These are phyloP conservation scores for Ivindomyrus marchei DNA, from an alignment of 2,113 vertebrate species.

Conservation along the genomic window DNA sequence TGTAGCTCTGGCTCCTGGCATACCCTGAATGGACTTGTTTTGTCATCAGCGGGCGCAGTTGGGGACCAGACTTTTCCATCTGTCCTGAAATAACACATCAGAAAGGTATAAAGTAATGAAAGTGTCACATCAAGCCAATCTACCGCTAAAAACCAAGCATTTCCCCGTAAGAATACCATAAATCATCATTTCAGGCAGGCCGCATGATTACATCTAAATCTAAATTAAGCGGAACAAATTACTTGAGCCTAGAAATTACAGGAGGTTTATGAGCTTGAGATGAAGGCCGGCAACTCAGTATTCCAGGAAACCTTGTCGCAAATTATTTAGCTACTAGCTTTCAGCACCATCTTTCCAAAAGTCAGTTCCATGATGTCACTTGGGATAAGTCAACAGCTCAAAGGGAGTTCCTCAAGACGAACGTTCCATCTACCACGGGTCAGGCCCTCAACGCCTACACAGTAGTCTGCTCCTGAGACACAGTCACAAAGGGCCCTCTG, in stretches of 20 bases:
- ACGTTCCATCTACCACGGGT: slow-evolving; percentile 9
- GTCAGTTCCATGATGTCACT: slow-evolving; percentile 29
- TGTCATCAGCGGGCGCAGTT: slow-evolving; percentile 69
- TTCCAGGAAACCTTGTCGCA: not conserved
- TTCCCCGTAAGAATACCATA: not conserved
- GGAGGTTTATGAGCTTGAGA: not conserved
- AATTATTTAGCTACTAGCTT: not conserved
- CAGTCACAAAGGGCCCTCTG: slow-evolving; percentile 22
- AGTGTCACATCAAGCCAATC: not conserved
- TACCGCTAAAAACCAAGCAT: not conserved
- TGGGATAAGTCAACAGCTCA: slow-evolving; percentile 11
- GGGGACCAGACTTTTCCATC: slow-evolving; percentile 75
- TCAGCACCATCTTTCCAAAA: slow-evolving; percentile 30
- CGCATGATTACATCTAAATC: not conserved
- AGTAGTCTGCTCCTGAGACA: not conserved
- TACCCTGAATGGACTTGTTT: slow-evolving; percentile 72
- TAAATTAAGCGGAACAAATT: not conserved
- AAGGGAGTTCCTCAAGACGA: slow-evolving; percentile 2
- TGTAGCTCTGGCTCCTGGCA: slow-evolving; percentile 69
- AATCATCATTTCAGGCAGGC: not conserved
- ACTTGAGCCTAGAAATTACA: not conserved
- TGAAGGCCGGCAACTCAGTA: not conserved
- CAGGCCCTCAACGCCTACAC: slow-evolving; percentile 32
- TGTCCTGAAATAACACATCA: slow-evolving; percentile 58
- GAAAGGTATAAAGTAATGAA: not conserved